phyloP scores from a whole-genome alignment of 2,113 vertebrate species.

The Xiphophorus couchianus region DNA sequence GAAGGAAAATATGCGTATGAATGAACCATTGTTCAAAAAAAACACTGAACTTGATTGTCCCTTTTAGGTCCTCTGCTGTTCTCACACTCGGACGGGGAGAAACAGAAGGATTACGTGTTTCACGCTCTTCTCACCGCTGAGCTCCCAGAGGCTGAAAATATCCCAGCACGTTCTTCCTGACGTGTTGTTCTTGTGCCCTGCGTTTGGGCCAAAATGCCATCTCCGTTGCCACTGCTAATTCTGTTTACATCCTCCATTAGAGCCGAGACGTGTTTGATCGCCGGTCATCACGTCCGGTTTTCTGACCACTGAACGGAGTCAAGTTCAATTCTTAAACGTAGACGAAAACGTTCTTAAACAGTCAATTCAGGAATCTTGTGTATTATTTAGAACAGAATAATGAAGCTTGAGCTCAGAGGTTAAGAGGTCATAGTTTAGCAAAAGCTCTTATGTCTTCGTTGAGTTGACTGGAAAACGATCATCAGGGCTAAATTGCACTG shows the following conservation, averaged over 20 bases:
- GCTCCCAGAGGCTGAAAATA: conserved; percentile 34
- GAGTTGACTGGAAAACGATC: conserved; percentile 26
- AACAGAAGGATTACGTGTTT: conserved; percentile 30
- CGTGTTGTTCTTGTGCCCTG: conserved; percentile 23
- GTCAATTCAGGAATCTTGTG: conserved; percentile 13
- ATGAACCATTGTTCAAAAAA: conserved; percentile 39
- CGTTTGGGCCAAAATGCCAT: conserved; percentile 37
- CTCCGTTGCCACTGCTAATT: conserved; percentile 42
- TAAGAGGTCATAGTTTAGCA: conserved; percentile 14
- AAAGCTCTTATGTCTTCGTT: conserved; percentile 14
- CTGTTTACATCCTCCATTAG: conserved; percentile 66
- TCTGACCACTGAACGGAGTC: conserved; percentile 33
- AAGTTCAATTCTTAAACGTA: not conserved
- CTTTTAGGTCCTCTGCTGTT: conserved; percentile 38
- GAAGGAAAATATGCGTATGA: conserved; percentile 34
- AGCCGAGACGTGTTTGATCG: conserved; percentile 24
- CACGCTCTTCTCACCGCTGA: conserved; percentile 14
- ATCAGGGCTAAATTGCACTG: conserved; percentile 16
- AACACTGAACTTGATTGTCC: conserved; percentile 25
- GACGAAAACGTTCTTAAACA: not conserved
- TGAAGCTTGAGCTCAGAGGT: not conserved
- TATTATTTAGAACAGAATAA: conserved; percentile 11
- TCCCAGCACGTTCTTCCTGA: conserved; percentile 35
- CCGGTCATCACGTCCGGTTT: conserved; percentile 54
- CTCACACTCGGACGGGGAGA: conserved; percentile 46